Conservation (phyloP, 2,113 vertebrate genomes). For the Notiomystis cincta region DNA sequence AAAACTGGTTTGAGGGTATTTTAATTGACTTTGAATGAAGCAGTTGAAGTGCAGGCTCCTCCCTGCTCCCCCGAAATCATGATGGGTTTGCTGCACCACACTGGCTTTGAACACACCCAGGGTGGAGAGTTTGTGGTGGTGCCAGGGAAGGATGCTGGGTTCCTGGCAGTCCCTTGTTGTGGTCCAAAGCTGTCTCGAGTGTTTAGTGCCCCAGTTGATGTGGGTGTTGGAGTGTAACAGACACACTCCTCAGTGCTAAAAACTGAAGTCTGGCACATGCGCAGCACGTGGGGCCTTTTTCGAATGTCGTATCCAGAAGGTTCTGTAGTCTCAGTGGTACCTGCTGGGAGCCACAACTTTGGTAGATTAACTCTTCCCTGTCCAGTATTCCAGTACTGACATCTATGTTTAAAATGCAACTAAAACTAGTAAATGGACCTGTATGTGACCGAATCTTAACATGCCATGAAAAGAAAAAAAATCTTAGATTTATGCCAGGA, state of each 20-base stretch:
- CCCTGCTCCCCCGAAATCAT: accelerated
- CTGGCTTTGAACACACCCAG: background rate
- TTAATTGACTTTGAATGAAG: background rate
- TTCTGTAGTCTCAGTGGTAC: background rate
- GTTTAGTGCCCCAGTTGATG: accelerated
- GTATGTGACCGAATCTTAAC: background rate
- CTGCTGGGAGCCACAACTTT: background rate
- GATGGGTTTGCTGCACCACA: background rate
- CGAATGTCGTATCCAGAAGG: background rate
- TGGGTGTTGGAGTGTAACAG: background rate
- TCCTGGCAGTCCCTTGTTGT: background rate
- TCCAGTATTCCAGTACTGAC: background rate
- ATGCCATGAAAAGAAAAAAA: background rate
- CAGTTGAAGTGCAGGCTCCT: background rate
- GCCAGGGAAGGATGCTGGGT: background rate
- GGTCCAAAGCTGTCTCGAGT: background rate
- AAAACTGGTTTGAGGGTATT: background rate
- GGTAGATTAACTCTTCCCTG: background rate
- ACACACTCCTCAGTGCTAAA: background rate
- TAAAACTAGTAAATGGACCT: background rate
- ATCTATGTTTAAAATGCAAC: background rate
- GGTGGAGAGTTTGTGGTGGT: background rate
- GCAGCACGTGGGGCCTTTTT: accelerated
- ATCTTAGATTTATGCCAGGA: background rate
- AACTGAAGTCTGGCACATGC: background rate